Evolutionary conservation across 2,888 invertebrate genomes (phyloP), one percentile per base, ranked within the genome.

Genomic region (Autographa gamma): DNA sequence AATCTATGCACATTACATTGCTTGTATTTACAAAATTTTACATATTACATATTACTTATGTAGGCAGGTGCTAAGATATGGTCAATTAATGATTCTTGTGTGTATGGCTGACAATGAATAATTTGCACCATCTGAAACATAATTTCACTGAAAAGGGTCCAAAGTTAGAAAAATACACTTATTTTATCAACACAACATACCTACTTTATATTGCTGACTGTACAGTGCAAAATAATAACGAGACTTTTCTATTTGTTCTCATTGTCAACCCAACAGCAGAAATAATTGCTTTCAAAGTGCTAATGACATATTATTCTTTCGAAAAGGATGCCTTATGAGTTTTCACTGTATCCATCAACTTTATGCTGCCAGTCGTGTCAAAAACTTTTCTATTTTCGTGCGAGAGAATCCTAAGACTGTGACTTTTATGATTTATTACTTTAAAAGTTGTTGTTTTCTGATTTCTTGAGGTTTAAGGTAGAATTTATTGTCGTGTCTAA

Each of bases 401-500:
- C 43, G 66, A 59, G 56, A 59, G 54, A 60, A 65, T 56, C 60
- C 13, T n/a, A 9, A 58, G 65, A 77, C 66, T 74, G 63, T 69
- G 38, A 11, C 38, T 38, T 38, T 81, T 72, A 66, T 73, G 71
- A 81, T 74, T 78, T 74, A 78, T 58, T 74, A 66, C 61, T 60
- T 64, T 25, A 59, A 48, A 73, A 73, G 60, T 74, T 71, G 58
- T 65, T 34, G 8, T 70, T 63, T 66, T 64, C 58, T 54, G 8
- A 31, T 32, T 69, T 19, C 43, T 69, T 56, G 31, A 31, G 60
- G 61, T 69, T 78, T 67, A 41, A 41, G 61, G 65, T 41, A 18
- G 25, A 64, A 76, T 60, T 69, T 67, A 60, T 71, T 60, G 63
- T 64, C 56, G 68, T 58, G n/a, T 38, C 43, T 56, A 66, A 9